Evolutionary conservation across 2,888 invertebrate species (phyloP), one percentile per base, ranked within the genome.

Genomic region (Apotomis capreana): DNA sequence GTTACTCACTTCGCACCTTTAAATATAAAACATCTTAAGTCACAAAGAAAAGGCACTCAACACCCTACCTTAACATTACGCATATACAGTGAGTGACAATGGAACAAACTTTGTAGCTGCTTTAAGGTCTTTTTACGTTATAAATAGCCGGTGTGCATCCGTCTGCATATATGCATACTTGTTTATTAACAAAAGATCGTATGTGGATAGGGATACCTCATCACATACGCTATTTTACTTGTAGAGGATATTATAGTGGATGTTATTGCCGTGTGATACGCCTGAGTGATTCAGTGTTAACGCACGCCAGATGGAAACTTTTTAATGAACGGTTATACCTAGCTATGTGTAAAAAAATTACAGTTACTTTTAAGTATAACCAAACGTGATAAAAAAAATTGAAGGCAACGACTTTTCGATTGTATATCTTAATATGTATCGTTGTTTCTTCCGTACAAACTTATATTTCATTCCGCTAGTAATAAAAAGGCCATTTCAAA

Each of bases 101-200:
- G 58, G 12, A 4, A 5, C 36, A 12, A 37, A 5, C 57, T 37
- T 37, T 10, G n/a, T 58, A 5, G 5, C 36, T 58, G 37, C 3
- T n/a, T n/a, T n/a, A 58, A 12, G n/a, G 6, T 37, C 12, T 3
- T 37, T 58, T 37, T 58, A 58, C 9, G 37, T 55, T 69, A 63
- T 51, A 69, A 69, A 70, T 70, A 65, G 60, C 65, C 54, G 5
- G 58, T 40, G 36, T 67, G 65, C 60, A 70, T 65, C 55, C 65
- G 65, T 55, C 46, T 59, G 64, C 64, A 37, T 52, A 65, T 65
- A 49, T 65, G 26, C 44, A 57, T 65, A 46, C 26, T 44, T 5
- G 4, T 26, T 3, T 26, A 0, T n/a, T 44, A 40, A 8, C 4
- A 44, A 55, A 55, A 55, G 4, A 55, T 8, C 26, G 6, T 8